Base-by-base conservation (phyloP, 2,888 invertebrate species). In the Agelastica alni region DNA sequence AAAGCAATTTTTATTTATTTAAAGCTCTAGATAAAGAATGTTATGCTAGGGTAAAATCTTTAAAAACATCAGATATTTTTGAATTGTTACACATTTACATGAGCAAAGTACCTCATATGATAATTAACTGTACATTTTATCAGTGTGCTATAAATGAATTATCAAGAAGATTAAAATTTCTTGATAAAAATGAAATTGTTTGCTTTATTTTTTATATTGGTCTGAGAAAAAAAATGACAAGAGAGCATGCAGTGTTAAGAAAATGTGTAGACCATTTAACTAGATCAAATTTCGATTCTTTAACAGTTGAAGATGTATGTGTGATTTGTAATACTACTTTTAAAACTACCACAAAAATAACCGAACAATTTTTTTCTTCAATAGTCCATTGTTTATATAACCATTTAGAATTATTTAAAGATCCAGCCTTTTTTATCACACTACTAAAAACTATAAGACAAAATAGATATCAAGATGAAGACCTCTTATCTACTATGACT, bases 401-500 rank as follows among this genome's bases (percentile, higher is more conserved):
- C 20, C 72, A 78, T 58, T 68, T 77, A 36, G 34, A 63, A 36
- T 39, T 75, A 20, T 58, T 80, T 5, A 67, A 70, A 41, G 77
- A 80, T 64, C 66, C 73, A 17, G 69, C 70, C 2, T 62, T 77
- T 32, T 73, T 79, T 48, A 60, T 75, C 10, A 73, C 77, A 7
- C 58, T 80, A 2, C 66, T 79, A 30, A 80, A 80, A 70, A 73
- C 74, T 5, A 48, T 80, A 16, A 65, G 77, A 53, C 72, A 73
- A 26, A 75, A 75, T 61, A 65, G 73, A 3, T 71, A 68, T 44
- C 74, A 75, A 63, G 64, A 71, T 56, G 71, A 78, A 28, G 71
- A 76, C 61, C 59, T 73, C 34, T 64, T 79, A 52, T 59, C 61
- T 13, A 74, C 75, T 13, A 72, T 79, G 34, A 69, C 72, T 3